phyloP scores from a whole-genome alignment of 2,113 vertebrate genomes.

The Fulmarus glacialis region DNA sequence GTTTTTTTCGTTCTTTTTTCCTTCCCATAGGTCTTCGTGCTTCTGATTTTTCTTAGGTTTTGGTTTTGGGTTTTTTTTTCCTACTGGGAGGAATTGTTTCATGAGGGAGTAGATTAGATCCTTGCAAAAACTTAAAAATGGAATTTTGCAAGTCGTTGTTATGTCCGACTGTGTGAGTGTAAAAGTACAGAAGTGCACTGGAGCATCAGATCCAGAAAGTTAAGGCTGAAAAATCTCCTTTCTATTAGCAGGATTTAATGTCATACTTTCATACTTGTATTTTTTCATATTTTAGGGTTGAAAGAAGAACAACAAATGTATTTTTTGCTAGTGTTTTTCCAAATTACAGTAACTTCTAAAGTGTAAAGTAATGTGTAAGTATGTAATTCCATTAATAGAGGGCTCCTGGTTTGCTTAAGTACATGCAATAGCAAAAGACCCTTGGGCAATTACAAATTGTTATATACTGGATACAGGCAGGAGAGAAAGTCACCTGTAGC shows the following conservation, averaged over 20 bases:
- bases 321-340: background rate
- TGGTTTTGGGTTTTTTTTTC: background rate
- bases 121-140: background rate
- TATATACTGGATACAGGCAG: background rate
- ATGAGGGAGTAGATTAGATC: background rate
- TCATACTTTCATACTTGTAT: accelerated
- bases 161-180: background rate
- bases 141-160: background rate
- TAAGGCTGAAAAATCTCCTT: background rate
- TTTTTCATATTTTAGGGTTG: background rate
- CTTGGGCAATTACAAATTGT: background rate
- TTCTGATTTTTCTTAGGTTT: background rate
- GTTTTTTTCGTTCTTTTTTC: background rate
- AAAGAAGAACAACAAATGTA: background rate
- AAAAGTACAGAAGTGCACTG: background rate
- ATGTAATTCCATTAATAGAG: background rate
- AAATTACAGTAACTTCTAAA: background rate
- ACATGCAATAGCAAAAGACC: background rate
- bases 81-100: background rate
- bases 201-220: background rate
- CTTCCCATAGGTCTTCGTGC: background rate
- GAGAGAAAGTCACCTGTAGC: background rate
- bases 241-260: background rate
- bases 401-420: background rate
- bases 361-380: background rate